Percentiles rank a stretch among this genome's conserved stretches.
These are phyloP conservation scores for Eumerus sabulonum DNA, from an alignment of 2,888 invertebrate genomes.

Conservation along the genomic window DNA sequence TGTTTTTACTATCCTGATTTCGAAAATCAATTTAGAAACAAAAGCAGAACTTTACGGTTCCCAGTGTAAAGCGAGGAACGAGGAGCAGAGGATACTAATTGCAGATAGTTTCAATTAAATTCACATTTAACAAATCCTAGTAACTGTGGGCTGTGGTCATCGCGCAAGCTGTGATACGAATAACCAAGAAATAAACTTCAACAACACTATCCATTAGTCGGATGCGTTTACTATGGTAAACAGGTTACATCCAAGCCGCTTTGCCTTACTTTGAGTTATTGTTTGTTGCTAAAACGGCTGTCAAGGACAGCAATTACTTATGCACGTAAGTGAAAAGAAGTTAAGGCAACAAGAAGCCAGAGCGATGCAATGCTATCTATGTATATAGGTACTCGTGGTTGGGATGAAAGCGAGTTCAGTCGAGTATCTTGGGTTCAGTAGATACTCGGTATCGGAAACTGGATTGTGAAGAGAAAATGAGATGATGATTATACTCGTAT, in stretches of 20 bases:
- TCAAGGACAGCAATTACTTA: conserved; percentile 49
- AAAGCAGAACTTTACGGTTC: conserved; percentile 2
- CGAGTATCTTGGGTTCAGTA: too few species aligned
- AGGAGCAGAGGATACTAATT: not conserved
- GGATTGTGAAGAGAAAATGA: too few species aligned
- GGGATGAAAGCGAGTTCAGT: conserved; percentile 1
- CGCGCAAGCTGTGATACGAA: too few species aligned
- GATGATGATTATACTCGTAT: too few species aligned
- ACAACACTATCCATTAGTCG: not conserved
- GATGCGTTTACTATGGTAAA: conserved; percentile 4
- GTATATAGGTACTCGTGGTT: conserved; percentile 5
- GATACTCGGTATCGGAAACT: too few species aligned
- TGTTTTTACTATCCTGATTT: too few species aligned
- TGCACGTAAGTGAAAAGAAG: conserved; percentile 6
- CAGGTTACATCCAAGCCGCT: conserved; percentile 25
- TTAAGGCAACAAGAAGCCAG: conserved; percentile 7
- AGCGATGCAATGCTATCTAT: too few species aligned
- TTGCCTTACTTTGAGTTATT: conserved; percentile 25
- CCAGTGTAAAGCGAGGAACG: not conserved
- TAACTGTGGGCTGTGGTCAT: conserved; percentile 6
- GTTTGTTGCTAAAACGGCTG: conserved; percentile 40
- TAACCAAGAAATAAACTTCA: too few species aligned
- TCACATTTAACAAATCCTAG: conserved; percentile 53
- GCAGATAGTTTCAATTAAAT: conserved; percentile 33
- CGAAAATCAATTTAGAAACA: conserved; percentile 25